Evolutionary conservation across 2,888 invertebrate genomes (phyloP), one percentile per base, ranked within the genome.

Genomic region (Monopis laevigella): DNA sequence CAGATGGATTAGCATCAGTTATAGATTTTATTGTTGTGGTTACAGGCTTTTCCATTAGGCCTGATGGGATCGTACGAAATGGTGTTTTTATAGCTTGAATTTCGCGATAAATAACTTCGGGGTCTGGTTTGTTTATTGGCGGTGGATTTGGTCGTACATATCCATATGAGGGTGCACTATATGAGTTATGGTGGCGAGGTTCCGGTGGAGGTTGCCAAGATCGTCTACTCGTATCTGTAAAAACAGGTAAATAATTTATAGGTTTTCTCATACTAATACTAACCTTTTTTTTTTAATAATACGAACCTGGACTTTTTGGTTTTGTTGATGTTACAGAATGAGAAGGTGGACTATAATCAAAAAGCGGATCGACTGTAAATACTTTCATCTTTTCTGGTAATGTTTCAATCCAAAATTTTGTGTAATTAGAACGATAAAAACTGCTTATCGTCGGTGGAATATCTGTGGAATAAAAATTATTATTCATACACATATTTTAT

Each of bases 381-480:
- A 71, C 82, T 52, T 86, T 85, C 54, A 88, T 80, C 50, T 89
- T 84, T 49, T 87, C 86, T 0, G 94, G 94, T 36, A 96, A 82
- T 28, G 86, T 84, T 41, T 92, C 87, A 49, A 91, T 88, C 96
- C 96, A 96, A 57, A 91, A 93, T 34, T 86, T 86, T 56, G 93
- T 88, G 56, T 89, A 89, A 47, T 87, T 86, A 4, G 87, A 82
- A 28, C 94, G 84, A 67, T 95, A 96, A 50, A 88, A 86, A 45
- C 86, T 85, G 43, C 87, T 86, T 28, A 89, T 82, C 28, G 61
- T 83, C 0, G 93, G 91, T 2, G 93, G 91, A 48, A 89, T 87
- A 43, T 89, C 95, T 91, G 75, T 12, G 67, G 70, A 45, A 13
- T 40, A 21, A 32, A 44, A 35, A 44, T 14, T 11, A 13, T 27